Conservation (phyloP, 2,797 vertebrate genomes). For the Vireo griseus region DNA sequence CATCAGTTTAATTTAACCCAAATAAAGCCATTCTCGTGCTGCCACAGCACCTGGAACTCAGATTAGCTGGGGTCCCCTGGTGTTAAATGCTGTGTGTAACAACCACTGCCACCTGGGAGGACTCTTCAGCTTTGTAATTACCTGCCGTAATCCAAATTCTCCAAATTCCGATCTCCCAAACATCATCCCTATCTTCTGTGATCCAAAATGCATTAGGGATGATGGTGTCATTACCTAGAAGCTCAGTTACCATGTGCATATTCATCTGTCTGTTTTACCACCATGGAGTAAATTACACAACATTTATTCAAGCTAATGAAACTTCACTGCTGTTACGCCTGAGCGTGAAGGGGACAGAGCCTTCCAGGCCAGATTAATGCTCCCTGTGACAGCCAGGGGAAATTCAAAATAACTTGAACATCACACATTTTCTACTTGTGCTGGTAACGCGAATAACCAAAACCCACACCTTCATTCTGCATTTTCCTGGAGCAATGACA, state of each 20-base stretch:
- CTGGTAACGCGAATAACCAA: background rate
- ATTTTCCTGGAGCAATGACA: background rate
- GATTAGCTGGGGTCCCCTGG: background rate
- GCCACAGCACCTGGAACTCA: background rate
- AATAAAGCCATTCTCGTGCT: background rate
- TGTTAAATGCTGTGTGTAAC: background rate
- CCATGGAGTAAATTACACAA: background rate
- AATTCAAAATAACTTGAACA: background rate
- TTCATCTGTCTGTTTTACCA: background rate
- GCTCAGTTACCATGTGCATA: fast-evolving
- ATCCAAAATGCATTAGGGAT: background rate
- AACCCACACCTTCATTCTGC: background rate
- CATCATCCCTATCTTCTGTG: fast-evolving
- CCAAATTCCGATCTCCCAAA: background rate
- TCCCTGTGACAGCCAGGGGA: background rate
- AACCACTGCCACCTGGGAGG: background rate
- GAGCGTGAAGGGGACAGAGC: background rate
- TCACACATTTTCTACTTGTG: background rate
- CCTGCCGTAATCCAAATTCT: background rate
- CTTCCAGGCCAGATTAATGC: background rate
- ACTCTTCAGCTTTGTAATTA: background rate
- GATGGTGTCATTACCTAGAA: background rate
- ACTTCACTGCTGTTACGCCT: background rate
- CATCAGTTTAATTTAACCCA: background rate
- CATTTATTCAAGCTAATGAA: background rate